These are phyloP conservation scores for Ahaetulla prasina DNA, from an alignment of 2,113 vertebrate genomes.

Conservation along the genomic window DNA sequence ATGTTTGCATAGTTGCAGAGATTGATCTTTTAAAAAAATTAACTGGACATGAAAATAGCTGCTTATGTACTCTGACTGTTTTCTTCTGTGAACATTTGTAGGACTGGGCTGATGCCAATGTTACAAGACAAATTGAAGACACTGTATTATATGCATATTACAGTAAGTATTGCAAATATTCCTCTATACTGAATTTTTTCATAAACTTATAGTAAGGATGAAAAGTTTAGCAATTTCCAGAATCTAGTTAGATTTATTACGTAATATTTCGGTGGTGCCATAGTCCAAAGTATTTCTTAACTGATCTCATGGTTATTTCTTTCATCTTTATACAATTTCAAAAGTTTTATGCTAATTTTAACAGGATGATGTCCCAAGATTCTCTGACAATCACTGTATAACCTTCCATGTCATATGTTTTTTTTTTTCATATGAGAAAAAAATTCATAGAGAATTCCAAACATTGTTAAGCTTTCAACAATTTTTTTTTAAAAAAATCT, in stretches of 20 bases:
- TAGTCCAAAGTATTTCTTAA: background rate
- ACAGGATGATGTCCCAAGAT: background rate
- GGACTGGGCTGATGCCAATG: constrained; percentile 90
- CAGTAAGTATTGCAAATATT: constrained; percentile 77
- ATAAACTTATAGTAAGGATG: background rate
- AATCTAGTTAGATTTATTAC: background rate
- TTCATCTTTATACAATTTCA: background rate
- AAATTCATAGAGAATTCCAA: background rate
- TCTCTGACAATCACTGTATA: background rate
- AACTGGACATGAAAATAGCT: background rate
- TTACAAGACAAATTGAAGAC: constrained; percentile 89
- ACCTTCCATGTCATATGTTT: too few species aligned
- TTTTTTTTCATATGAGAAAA: background rate
- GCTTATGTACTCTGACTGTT: background rate
- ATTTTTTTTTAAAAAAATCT: background rate
- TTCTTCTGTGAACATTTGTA: constrained; percentile 43
- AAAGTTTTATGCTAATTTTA: background rate
- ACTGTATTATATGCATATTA: constrained; percentile 94
- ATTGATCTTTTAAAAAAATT: background rate
- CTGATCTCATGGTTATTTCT: background rate
- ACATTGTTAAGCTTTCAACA: background rate
- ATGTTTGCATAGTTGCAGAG: background rate
- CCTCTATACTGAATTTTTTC: background rate
- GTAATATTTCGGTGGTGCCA: background rate
- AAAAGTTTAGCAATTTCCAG: background rate